Percentiles rank a stretch among this genome's conserved stretches.
phyloP scores from a whole-genome alignment of 2,797 vertebrate genomes.

The Acrocephalus scirpaceus region DNA sequence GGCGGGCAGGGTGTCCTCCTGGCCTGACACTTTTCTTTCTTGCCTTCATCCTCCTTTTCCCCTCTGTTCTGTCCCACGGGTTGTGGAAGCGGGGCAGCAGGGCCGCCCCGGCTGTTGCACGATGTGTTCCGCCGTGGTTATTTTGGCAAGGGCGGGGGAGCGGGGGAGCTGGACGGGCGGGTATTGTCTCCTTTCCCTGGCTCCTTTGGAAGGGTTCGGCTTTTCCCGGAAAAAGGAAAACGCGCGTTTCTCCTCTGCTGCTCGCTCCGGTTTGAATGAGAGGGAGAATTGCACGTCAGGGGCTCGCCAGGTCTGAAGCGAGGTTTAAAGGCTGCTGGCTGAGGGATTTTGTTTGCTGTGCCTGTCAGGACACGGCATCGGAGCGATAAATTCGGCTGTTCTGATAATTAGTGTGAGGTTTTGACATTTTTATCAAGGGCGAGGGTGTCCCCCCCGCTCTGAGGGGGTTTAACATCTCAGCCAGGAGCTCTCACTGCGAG shows the following conservation, averaged over 20 bases:
- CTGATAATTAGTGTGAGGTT: background rate
- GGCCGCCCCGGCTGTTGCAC: background rate
- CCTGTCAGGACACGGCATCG: background rate
- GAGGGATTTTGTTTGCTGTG: background rate
- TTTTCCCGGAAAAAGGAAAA: conserved; percentile 13
- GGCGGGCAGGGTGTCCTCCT: background rate
- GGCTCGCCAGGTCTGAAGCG: background rate
- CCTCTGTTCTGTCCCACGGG: background rate
- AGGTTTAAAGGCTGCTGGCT: background rate
- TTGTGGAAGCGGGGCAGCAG: conserved; percentile 1
- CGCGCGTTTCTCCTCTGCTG: background rate
- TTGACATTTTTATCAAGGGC: background rate
- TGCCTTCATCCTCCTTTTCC: background rate
- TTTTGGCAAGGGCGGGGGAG: background rate
- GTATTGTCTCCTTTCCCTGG: background rate
- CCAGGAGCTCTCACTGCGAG: background rate
- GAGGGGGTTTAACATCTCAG: background rate
- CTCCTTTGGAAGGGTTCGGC: background rate
- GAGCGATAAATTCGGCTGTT: background rate
- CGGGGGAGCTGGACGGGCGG: background rate
- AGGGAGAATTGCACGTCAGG: background rate
- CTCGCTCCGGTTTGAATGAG: background rate
- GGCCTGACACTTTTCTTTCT: background rate
- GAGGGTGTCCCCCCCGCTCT: background rate
- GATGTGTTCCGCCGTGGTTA: background rate